A percentile compares a stretch with the other conserved stretches of the same genome.
Evolutionary conservation across 2,797 vertebrate genomes (phyloP).

Genomic region (Peromyscus nudipes): DNA sequence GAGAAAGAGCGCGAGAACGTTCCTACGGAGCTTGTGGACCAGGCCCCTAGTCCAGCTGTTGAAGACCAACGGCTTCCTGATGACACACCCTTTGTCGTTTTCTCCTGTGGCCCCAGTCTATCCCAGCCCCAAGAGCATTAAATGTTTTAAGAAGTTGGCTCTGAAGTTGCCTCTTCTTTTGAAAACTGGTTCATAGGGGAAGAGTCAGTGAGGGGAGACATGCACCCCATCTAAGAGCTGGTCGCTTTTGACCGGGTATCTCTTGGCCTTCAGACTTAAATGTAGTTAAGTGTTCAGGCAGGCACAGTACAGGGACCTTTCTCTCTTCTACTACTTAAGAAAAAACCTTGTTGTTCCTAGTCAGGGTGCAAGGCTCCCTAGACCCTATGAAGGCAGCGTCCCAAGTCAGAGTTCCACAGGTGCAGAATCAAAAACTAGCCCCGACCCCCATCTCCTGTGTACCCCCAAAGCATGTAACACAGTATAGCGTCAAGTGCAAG

Average conservation of each 20-base stretch:
- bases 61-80: not conserved
- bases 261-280: not conserved
- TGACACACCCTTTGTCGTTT: not conserved
- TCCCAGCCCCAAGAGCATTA: slow-evolving; percentile 47
- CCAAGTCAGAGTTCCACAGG: not conserved
- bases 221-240: not conserved
- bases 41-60: not conserved
- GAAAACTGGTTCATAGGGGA: not conserved
- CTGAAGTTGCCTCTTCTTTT: slow-evolving; percentile 24
- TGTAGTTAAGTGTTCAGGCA: not conserved
- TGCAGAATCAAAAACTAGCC: not conserved
- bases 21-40: not conserved
- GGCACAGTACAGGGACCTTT: not conserved
- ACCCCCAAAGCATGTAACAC: not conserved
- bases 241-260: not conserved
- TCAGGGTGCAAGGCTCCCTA: not conserved
- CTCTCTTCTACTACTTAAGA: not conserved
- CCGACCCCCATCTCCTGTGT: not conserved
- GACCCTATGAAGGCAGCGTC: not conserved
- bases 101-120: not conserved
- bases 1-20: not conserved
- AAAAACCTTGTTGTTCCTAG: not conserved
- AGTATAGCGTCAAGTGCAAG: not conserved
- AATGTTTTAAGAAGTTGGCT: slow-evolving; percentile 46
- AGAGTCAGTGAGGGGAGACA: not conserved